These are phyloP conservation scores for Carabus problematicus DNA, from an alignment of 2,888 invertebrate genomes.

Conservation along the genomic window DNA sequence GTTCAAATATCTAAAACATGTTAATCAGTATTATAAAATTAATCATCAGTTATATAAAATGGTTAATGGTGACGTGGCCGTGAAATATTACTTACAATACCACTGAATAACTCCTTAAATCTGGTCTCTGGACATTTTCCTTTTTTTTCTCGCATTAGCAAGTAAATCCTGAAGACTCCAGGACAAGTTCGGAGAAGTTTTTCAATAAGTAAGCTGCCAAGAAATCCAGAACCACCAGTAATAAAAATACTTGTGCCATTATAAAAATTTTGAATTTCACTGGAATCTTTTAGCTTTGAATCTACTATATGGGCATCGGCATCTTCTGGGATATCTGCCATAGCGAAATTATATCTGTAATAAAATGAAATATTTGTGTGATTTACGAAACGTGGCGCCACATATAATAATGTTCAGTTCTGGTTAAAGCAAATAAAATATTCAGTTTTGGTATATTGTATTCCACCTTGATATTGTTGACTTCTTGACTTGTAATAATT, in stretches of 20 bases:
- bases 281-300: constrained; percentile 49
- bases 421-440: no score
- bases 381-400: no score
- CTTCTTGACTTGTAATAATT: no score
- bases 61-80: no score
- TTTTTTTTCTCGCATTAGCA: constrained; percentile 53
- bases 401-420: no score
- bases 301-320: constrained; percentile 61
- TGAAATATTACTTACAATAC: constrained; percentile 46
- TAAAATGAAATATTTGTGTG: no score
- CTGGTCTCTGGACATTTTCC: constrained; percentile 48
- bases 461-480: no score
- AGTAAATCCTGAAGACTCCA: constrained; percentile 50
- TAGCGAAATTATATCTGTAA: background rate
- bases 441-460: no score
- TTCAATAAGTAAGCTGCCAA: constrained; percentile 45
- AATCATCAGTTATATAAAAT: no score
- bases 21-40: background rate
- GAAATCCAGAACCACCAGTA: constrained; percentile 59
- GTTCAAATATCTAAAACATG: constrained; percentile 61
- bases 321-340: constrained; percentile 55
- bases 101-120: constrained; percentile 48
- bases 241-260: constrained; percentile 53
- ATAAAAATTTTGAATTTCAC: constrained; percentile 52
- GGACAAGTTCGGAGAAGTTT: constrained; percentile 49